Conservation (phyloP, 1,140 invertebrate genomes). For the Eupeodes corollae region DNA sequence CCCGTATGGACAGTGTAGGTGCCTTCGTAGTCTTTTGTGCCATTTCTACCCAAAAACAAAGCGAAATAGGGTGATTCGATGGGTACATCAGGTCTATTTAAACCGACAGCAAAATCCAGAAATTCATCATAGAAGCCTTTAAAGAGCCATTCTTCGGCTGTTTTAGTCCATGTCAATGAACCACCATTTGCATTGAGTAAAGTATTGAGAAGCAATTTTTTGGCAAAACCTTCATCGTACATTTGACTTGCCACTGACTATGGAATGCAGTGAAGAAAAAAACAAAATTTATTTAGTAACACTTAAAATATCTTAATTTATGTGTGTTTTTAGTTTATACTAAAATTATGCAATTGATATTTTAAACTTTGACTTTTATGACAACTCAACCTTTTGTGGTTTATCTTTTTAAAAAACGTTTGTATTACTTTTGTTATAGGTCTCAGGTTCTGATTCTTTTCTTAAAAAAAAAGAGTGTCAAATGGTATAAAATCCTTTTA, state of each 20-base stretch:
- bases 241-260: conserved; percentile 51
- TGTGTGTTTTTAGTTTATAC: too few species aligned
- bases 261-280: too few species aligned
- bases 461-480: too few species aligned
- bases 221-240: conserved; percentile 32
- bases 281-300: too few species aligned
- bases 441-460: too few species aligned
- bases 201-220: conserved; percentile 31
- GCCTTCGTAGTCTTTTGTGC: conserved; percentile 57
- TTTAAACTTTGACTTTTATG: too few species aligned
- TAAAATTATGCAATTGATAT: too few species aligned
- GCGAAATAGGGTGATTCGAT: conserved; percentile 57
- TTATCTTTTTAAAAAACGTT: too few species aligned
- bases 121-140: conserved; percentile 60
- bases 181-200: conserved; percentile 27
- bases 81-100: conserved; percentile 41
- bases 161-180: conserved; percentile 45
- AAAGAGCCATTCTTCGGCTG: conserved; percentile 53
- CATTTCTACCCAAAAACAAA: conserved; percentile 70
- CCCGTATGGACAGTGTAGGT: conserved; percentile 62
- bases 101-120: conserved; percentile 44
- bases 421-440: too few species aligned
- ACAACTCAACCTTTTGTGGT: too few species aligned
- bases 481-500: too few species aligned
- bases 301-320: too few species aligned